Conservation (phyloP, 2,888 invertebrate species). For the Drosophila incognita region DNA sequence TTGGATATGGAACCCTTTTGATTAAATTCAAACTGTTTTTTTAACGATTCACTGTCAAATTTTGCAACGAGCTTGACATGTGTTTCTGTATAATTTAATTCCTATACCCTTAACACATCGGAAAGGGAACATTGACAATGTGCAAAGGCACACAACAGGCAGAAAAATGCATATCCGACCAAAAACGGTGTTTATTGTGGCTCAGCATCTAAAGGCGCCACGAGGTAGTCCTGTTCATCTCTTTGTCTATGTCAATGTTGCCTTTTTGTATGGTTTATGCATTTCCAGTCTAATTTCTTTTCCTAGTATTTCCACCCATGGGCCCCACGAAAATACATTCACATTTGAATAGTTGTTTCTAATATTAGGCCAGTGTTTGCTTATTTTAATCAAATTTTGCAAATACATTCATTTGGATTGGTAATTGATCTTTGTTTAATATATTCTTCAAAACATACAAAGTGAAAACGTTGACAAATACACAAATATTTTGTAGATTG, state of each 20-base stretch:
- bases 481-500: not conserved
- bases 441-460: not conserved
- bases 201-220: not conserved
- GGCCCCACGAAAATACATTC: not conserved
- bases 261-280: not conserved
- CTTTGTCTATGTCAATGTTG: not conserved
- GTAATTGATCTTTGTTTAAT: not conserved
- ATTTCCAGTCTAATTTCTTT: not conserved
- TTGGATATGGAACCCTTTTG: constrained; percentile 27
- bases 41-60: not conserved
- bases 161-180: not conserved
- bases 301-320: not conserved
- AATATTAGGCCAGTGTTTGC: not conserved
- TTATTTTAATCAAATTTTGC: not conserved
- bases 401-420: not conserved
- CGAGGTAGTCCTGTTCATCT: not conserved
- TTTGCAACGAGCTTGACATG: not conserved
- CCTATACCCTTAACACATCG: not conserved
- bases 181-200: not conserved
- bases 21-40: constrained; percentile 33
- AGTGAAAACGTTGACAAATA: not conserved
- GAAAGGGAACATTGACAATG: not conserved
- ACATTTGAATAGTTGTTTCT: not conserved
- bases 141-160: not conserved
- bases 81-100: not conserved